These are phyloP conservation scores for Siniperca undulata DNA, from an alignment of 2,797 vertebrate genomes.

Conservation along the genomic window DNA sequence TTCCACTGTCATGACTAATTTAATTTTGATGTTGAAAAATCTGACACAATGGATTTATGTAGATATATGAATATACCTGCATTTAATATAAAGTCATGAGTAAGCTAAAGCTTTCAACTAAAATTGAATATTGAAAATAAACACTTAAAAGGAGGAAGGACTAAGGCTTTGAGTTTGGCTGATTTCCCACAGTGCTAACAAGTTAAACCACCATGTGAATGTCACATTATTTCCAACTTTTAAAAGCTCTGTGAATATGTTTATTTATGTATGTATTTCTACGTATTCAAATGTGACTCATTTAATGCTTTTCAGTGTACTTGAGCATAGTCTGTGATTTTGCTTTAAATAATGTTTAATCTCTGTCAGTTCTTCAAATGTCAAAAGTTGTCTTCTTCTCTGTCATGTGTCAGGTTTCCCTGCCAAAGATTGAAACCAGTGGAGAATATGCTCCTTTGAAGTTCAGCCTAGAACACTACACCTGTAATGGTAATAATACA, in stretches of 20 bases:
- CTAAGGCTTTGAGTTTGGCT: neutral
- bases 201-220: constrained; percentile 7
- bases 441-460: constrained; percentile 88
- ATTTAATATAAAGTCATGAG: neutral
- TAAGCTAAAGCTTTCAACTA: neutral
- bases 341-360: constrained; percentile 12
- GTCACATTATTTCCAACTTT: neutral
- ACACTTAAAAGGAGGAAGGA: neutral
- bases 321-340: neutral
- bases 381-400: constrained; percentile 30
- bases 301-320: neutral
- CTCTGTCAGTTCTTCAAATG: constrained; percentile 16
- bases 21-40: neutral
- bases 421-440: constrained; percentile 80
- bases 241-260: neutral
- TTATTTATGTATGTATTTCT: neutral
- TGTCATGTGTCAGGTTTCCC: constrained; percentile 82
- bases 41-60: neutral
- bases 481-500: constrained; percentile 59
- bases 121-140: neutral
- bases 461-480: constrained; percentile 86
- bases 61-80: neutral
- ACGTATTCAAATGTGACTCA: neutral
- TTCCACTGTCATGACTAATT: too few relatives aligned
- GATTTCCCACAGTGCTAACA: neutral